Conservation (phyloP, 35 echinoderm and acorn worm species). For the Anneissia japonica region DNA sequence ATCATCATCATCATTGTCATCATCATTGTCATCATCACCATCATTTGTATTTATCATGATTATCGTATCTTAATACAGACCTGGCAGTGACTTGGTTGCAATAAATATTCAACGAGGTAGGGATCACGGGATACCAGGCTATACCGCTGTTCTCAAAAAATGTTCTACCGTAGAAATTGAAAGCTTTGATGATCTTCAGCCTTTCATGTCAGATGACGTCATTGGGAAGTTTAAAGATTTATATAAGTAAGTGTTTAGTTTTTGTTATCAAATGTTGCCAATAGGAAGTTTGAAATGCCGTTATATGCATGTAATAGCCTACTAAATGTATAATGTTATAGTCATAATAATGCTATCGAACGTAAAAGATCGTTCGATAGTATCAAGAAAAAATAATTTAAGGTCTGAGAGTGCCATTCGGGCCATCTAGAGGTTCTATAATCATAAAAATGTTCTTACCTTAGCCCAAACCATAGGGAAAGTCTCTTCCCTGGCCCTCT, state of each 20-base stretch:
- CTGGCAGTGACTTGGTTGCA: conserved; percentile 64
- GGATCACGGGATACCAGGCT: conserved; percentile 68
- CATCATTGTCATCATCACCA: background rate
- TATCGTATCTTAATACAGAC: conserved; percentile 20
- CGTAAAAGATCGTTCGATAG: too few species aligned
- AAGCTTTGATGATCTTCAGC: background rate
- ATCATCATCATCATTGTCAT: background rate
- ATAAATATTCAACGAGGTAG: conserved; percentile 88
- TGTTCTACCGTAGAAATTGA: background rate
- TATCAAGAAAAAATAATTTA: too few species aligned
- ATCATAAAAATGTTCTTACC: too few species aligned
- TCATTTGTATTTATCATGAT: background rate
- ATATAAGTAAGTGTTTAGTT: background rate
- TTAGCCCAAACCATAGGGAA: too few species aligned
- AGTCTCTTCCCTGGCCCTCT: too few species aligned
- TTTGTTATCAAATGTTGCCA: too few species aligned
- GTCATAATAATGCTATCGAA: too few species aligned
- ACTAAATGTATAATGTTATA: too few species aligned
- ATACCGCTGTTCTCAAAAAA: conserved; percentile 16
- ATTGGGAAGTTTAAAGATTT: background rate
- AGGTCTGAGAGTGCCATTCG: too few species aligned
- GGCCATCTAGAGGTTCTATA: too few species aligned
- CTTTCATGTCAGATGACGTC: background rate
- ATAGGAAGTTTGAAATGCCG: too few species aligned
- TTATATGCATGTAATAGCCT: too few species aligned